Evolutionary conservation across 2,113 vertebrate species (phyloP).

Genomic region (Misgurnus mizolepis): DNA sequence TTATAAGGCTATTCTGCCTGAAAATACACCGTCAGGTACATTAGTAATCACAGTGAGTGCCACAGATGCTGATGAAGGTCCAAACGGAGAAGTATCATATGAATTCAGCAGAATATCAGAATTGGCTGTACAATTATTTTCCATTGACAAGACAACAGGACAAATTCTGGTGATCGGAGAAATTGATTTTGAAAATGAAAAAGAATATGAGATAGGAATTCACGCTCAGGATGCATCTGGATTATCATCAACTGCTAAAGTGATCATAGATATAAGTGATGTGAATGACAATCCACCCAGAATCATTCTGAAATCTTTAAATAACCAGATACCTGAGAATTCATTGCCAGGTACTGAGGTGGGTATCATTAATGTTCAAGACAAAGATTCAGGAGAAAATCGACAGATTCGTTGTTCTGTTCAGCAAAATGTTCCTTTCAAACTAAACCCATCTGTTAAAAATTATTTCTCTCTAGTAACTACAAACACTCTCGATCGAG

Average conservation of each 20-base stretch:
- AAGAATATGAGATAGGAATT: constrained; percentile 36
- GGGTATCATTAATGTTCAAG: constrained; percentile 50
- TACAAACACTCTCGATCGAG: constrained; percentile 38
- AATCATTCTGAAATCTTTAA: constrained; percentile 30
- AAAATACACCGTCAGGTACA: constrained; percentile 45
- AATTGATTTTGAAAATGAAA: constrained; percentile 53
- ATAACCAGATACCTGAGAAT: constrained; percentile 37
- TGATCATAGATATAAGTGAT: constrained; percentile 50
- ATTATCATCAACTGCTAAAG: constrained; percentile 46
- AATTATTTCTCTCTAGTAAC: constrained; percentile 47
- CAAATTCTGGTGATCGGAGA: constrained; percentile 30
- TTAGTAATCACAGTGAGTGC: constrained; percentile 66
- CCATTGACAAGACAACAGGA: constrained; percentile 41
- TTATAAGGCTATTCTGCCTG: constrained; percentile 26
- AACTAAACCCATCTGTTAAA: constrained; percentile 62
- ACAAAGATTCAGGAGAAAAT: constrained; percentile 53
- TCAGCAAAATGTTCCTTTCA: constrained; percentile 62
- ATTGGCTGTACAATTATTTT: constrained; percentile 40
- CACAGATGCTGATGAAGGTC: constrained; percentile 64
- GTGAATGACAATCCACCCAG: constrained; percentile 48
- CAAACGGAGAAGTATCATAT: constrained; percentile 75
- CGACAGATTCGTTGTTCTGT: constrained; percentile 48
- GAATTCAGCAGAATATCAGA: constrained; percentile 39
- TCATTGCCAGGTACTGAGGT: constrained; percentile 42
- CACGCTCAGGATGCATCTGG: constrained; percentile 44